Evolutionary conservation across 2,113 vertebrate genomes (phyloP).

Genomic region (Chascanopsetta lugubris): DNA sequence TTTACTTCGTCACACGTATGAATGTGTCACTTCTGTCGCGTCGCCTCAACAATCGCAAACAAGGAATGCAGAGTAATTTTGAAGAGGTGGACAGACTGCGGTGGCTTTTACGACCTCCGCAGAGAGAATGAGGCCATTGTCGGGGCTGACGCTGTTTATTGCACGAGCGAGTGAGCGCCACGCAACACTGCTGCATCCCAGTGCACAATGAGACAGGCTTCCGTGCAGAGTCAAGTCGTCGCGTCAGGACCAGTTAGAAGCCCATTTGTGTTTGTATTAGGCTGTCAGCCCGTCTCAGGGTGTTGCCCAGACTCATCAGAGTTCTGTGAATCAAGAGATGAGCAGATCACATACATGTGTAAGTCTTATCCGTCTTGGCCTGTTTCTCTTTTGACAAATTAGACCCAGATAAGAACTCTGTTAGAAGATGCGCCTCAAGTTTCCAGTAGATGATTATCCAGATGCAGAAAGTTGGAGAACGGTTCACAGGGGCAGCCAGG

Average conservation of each 20-base stretch:
- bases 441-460: not conserved
- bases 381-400: too few species aligned
- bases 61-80: constrained; percentile 55
- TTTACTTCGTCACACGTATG: not conserved
- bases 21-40: constrained; percentile 34
- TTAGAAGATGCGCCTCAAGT: not conserved
- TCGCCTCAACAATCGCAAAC: constrained; percentile 31
- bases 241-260: not conserved
- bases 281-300: not conserved
- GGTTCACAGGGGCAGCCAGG: not conserved
- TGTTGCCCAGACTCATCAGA: not conserved
- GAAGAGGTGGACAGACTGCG: constrained; percentile 53
- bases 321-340: not conserved
- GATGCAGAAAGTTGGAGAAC: too few species aligned
- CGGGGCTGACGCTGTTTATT: constrained; percentile 34
- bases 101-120: constrained; percentile 45
- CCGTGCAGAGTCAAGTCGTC: constrained; percentile 27
- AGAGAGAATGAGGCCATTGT: constrained; percentile 70
- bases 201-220: constrained; percentile 21
- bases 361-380: too few species aligned
- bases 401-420: not conserved
- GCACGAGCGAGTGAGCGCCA: constrained; percentile 15
- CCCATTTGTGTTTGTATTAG: constrained; percentile 12
- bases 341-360: not conserved
- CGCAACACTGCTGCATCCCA: constrained; percentile 10